Percentiles rank a stretch among this genome's conserved stretches.
These are phyloP conservation scores for Vipera ursinii DNA, from an alignment of 2,797 vertebrate species.

Conservation along the genomic window DNA sequence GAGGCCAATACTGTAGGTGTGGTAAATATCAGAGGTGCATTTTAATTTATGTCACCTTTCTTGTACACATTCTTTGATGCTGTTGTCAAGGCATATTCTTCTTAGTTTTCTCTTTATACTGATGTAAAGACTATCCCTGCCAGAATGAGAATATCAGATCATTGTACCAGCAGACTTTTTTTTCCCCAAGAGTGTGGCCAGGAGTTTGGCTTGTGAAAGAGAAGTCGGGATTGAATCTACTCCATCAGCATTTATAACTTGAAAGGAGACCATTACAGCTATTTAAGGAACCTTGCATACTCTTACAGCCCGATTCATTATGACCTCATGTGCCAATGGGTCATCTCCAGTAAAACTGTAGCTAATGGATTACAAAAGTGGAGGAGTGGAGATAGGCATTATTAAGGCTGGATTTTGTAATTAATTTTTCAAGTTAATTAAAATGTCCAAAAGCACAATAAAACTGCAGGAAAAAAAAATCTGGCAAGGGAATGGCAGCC, in stretches of 20 bases:
- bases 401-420: conserved; percentile 77
- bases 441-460: conserved; percentile 82
- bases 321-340: conserved; percentile 62
- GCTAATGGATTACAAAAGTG: conserved; percentile 62
- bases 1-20: too few species aligned
- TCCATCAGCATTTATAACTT: background rate
- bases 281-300: conserved; percentile 20
- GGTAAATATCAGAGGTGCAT: background rate
- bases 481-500: conserved; percentile 77
- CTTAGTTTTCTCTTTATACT: background rate
- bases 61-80: background rate
- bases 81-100: background rate
- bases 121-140: background rate
- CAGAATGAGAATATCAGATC: background rate
- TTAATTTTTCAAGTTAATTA: conserved; percentile 84
- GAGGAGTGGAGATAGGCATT: conserved; percentile 66
- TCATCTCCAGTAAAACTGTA: conserved; percentile 71
- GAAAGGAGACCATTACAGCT: background rate
- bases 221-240: background rate
- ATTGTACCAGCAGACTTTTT: background rate
- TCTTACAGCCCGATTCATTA: conserved; percentile 16
- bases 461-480: conserved; percentile 76
- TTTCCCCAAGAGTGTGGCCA: background rate
- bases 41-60: background rate
- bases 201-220: background rate